phyloP scores from a whole-genome alignment of 1,140 invertebrate genomes.

The Drosophila paulistorum region DNA sequence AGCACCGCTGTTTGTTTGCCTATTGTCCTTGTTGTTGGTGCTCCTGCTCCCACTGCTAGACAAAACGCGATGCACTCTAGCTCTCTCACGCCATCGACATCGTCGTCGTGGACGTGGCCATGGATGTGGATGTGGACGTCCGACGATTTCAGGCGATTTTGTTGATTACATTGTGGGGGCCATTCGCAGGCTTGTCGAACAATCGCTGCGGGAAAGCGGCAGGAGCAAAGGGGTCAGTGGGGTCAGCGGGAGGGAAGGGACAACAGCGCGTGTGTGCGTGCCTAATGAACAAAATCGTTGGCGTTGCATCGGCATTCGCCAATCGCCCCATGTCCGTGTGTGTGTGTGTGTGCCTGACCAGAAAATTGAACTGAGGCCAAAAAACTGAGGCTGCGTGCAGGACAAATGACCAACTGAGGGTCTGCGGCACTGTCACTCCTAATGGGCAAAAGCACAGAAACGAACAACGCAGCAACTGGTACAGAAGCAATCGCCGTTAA shows the following conservation, averaged over 20 bases:
- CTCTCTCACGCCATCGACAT: neutral
- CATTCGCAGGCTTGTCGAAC: constrained; percentile 24
- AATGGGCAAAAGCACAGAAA: constrained; percentile 56
- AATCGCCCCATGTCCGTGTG: constrained; percentile 4
- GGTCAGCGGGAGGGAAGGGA: neutral
- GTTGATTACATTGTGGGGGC: constrained; percentile 75
- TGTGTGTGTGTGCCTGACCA: constrained; percentile 68
- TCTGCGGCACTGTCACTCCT: constrained; percentile 70
- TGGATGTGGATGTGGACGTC: constrained; percentile 5
- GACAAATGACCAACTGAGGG: constrained; percentile 69
- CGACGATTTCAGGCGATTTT: constrained; percentile 70
- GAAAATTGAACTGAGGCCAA: constrained; percentile 73
- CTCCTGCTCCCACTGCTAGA: constrained; percentile 27
- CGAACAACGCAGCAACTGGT: constrained; percentile 26
- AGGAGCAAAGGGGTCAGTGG: neutral
- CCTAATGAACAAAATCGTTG: constrained; percentile 61
- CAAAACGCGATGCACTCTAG: constrained; percentile 57
- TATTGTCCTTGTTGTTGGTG: constrained; percentile 27
- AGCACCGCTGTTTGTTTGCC: constrained; percentile 49
- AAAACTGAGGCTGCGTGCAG: constrained; percentile 53
- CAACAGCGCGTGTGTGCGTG: constrained; percentile 40
- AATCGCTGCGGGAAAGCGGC: constrained; percentile 24
- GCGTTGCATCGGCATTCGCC: constrained; percentile 57
- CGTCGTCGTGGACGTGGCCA: constrained; percentile 2
- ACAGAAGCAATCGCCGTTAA: constrained; percentile 47